These are phyloP conservation scores for Lagodon rhomboides DNA, from an alignment of 2,797 vertebrate species.

Conservation along the genomic window DNA sequence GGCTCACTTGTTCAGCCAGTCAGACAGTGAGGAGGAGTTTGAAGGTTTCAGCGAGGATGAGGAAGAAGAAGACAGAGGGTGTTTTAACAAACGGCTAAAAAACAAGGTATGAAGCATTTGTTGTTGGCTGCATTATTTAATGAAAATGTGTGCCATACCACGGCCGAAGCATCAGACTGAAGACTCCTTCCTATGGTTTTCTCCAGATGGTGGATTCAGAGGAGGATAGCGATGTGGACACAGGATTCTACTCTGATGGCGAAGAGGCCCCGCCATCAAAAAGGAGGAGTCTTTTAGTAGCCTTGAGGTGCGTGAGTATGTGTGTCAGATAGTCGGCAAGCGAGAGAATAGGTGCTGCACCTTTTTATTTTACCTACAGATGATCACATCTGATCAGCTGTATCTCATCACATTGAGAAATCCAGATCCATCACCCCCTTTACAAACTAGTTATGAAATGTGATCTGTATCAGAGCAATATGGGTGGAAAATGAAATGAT, in stretches of 20 bases:
- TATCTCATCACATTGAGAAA: background rate
- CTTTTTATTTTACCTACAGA: background rate
- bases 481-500: too few relatives aligned
- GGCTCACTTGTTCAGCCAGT: constrained; percentile 90
- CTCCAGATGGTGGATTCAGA: constrained; percentile 79
- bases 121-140: background rate
- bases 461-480: too few relatives aligned
- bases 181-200: background rate
- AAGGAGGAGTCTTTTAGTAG: constrained; percentile 90
- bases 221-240: constrained; percentile 77
- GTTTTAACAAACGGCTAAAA: constrained; percentile 59
- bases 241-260: constrained; percentile 84
- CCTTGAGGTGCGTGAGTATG: constrained; percentile 78
- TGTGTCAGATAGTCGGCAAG: background rate
- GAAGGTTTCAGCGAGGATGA: constrained; percentile 88
- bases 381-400: background rate
- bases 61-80: constrained; percentile 64
- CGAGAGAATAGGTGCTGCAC: background rate
- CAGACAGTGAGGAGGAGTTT: constrained; percentile 91
- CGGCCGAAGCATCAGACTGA: background rate
- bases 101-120: constrained; percentile 67
- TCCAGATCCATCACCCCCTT: too few relatives aligned
- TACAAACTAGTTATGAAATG: too few relatives aligned
- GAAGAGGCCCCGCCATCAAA: constrained; percentile 77
- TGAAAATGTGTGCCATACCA: background rate